Conservation (phyloP, 2,113 vertebrate species). For the Zapus hudsonius region DNA sequence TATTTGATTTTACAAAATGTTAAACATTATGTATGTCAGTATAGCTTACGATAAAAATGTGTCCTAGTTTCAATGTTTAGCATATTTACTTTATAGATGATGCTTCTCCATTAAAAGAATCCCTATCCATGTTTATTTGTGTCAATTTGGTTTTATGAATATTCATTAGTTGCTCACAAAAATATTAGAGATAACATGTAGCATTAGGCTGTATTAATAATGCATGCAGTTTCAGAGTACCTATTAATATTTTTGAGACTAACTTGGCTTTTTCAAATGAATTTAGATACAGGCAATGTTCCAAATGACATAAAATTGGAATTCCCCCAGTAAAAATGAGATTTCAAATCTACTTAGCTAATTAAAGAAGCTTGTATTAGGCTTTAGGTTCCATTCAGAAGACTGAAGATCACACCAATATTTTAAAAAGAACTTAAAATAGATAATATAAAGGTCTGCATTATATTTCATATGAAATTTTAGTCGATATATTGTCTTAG, state of each 20-base stretch:
- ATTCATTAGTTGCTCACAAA: slow-evolving; percentile 57
- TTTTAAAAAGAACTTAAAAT: slow-evolving; percentile 57
- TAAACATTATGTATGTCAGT: background rate
- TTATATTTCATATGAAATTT: slow-evolving; percentile 43
- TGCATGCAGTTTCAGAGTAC: slow-evolving; percentile 53
- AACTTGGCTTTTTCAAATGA: slow-evolving; percentile 62
- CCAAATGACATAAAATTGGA: slow-evolving; percentile 65
- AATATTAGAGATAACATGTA: slow-evolving; percentile 30
- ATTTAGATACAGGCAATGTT: slow-evolving; percentile 62
- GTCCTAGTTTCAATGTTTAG: background rate
- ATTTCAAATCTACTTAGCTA: slow-evolving; percentile 67
- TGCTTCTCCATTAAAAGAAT: background rate
- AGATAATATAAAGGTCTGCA: background rate
- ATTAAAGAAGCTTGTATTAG: slow-evolving; percentile 58
- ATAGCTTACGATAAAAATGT: background rate
- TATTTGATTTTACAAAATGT: slow-evolving; percentile 26
- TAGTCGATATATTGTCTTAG: slow-evolving; percentile 50
- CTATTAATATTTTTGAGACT: slow-evolving; percentile 76
- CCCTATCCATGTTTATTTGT: background rate
- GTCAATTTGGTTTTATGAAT: slow-evolving; percentile 51
- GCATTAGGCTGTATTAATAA: slow-evolving; percentile 60
- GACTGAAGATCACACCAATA: slow-evolving; percentile 32
- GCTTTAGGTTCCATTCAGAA: slow-evolving; percentile 46
- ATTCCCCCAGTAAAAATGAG: slow-evolving; percentile 48
- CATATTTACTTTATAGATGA: background rate